A percentile compares a stretch with the other conserved stretches of the same genome.
Conservation (phyloP, 2,888 invertebrate genomes). For the Mesodorylaimus sp. region DNA sequence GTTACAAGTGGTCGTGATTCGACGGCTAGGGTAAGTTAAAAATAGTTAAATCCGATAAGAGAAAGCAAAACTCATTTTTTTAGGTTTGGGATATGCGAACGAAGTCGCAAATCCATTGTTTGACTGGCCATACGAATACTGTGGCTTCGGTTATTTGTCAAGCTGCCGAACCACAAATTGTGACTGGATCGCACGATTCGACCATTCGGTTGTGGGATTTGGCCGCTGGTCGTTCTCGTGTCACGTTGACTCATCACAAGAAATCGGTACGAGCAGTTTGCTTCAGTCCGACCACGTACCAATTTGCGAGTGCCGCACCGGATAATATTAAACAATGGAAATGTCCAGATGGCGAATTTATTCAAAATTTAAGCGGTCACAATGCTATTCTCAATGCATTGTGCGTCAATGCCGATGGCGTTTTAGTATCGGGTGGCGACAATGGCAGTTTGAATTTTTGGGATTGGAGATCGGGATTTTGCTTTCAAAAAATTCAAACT, state of each 20-base stretch:
- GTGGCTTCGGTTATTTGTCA: conserved; percentile 85
- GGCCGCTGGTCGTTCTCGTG: conserved; percentile 77
- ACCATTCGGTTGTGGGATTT: conserved; percentile 94
- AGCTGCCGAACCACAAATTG: conserved; percentile 65
- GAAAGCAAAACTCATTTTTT: conserved; percentile 5
- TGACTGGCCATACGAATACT: conserved; percentile 88
- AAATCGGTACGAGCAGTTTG: conserved; percentile 30
- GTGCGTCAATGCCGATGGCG: conserved; percentile 81
- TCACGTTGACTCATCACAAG: conserved; percentile 93
- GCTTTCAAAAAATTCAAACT: conserved; percentile 67
- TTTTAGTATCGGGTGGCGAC: conserved; percentile 85
- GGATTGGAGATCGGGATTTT: conserved; percentile 98
- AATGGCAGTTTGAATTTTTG: conserved; percentile 91
- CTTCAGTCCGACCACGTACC: conserved; percentile 29
- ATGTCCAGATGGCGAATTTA: conserved; percentile 88
- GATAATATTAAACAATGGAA: conserved; percentile 99
- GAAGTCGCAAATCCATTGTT: conserved; percentile 90
- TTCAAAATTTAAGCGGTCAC: conserved; percentile 88
- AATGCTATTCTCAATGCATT: conserved; percentile 92
- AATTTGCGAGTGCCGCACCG: conserved; percentile 92
- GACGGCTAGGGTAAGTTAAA: conserved; percentile 50
- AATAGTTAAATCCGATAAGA: background rate
- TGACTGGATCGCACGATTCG: conserved; percentile 56
- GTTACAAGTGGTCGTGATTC: conserved; percentile 84
- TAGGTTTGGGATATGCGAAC: conserved; percentile 93